These are phyloP conservation scores for Protaetia brevitarsis DNA, from an alignment of 1,140 invertebrate species.

Conservation along the genomic window DNA sequence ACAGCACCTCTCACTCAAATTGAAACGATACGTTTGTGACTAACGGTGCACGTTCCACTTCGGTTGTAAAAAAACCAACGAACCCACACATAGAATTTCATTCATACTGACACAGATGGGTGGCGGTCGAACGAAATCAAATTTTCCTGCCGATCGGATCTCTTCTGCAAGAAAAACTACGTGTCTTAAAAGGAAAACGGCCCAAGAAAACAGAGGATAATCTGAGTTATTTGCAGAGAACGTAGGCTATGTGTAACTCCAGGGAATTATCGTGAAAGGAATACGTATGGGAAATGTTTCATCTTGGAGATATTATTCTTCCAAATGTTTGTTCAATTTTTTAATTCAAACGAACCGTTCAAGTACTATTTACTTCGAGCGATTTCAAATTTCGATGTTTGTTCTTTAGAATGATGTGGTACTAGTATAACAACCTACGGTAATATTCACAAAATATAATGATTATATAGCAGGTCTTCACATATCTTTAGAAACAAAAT, in stretches of 20 bases:
- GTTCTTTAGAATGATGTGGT: no score
- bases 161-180: constrained; percentile 19
- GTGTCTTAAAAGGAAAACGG: constrained; percentile 1
- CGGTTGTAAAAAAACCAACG: no score
- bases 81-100: constrained; percentile 1
- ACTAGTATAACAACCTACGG: no score
- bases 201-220: constrained; percentile 20
- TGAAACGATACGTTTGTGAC: no score
- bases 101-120: constrained; percentile 18
- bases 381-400: no score
- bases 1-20: no score
- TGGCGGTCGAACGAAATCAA: constrained; percentile 15
- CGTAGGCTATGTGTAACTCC: not conserved
- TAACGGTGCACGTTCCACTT: no score
- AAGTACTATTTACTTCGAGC: not conserved
- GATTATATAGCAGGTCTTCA: no score
- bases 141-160: constrained; percentile 12
- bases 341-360: no score
- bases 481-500: no score
- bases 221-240: constrained; percentile 9
- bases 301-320: not conserved
- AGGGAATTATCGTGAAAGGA: not conserved
- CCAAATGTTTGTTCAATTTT: no score
- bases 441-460: no score
- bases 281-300: not conserved